Conservation (phyloP, 1,140 invertebrate species). For the Drosophila orena region DNA sequence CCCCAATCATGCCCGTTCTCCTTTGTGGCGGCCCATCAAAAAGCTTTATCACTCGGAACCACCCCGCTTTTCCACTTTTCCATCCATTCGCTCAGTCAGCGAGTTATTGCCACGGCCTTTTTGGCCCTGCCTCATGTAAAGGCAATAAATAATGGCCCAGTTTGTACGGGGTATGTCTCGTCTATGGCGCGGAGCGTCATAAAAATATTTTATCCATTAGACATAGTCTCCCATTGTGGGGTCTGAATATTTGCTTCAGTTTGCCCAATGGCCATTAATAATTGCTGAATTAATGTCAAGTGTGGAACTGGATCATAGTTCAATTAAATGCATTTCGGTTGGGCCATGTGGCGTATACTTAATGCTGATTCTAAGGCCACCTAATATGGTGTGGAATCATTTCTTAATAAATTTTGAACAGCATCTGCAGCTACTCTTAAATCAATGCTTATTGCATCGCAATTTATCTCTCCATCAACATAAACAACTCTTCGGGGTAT, state of each 20-base stretch:
- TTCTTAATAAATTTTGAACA: not conserved
- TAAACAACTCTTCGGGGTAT: conserved; percentile 28
- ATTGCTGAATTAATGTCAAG: conserved; percentile 74
- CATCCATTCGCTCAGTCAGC: conserved; percentile 11
- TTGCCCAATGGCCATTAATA: conserved; percentile 76
- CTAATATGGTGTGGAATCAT: not conserved
- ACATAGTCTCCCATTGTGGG: conserved; percentile 37
- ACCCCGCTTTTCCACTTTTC: conserved; percentile 8
- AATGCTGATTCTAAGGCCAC: conserved; percentile 10
- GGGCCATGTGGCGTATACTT: conserved; percentile 25
- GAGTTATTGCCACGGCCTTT: conserved; percentile 42
- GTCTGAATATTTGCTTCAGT: conserved; percentile 45
- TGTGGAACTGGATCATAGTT: conserved; percentile 32
- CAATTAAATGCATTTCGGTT: conserved; percentile 7
- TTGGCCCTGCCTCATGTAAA: conserved; percentile 71
- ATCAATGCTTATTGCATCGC: conserved; percentile 35
- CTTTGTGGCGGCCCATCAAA: conserved; percentile 36
- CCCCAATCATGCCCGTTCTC: conserved; percentile 14
- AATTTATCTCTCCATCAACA: conserved; percentile 33
- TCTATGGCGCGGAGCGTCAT: conserved; percentile 48
- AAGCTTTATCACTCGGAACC: conserved; percentile 37
- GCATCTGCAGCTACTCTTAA: not conserved
- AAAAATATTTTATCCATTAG: conserved; percentile 82
- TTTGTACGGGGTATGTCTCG: conserved; percentile 43
- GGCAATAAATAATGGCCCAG: conserved; percentile 76